Evolutionary conservation across 2,888 invertebrate genomes (phyloP), one percentile per base, ranked within the genome.

Genomic region (Eupithecia centaureata): DNA sequence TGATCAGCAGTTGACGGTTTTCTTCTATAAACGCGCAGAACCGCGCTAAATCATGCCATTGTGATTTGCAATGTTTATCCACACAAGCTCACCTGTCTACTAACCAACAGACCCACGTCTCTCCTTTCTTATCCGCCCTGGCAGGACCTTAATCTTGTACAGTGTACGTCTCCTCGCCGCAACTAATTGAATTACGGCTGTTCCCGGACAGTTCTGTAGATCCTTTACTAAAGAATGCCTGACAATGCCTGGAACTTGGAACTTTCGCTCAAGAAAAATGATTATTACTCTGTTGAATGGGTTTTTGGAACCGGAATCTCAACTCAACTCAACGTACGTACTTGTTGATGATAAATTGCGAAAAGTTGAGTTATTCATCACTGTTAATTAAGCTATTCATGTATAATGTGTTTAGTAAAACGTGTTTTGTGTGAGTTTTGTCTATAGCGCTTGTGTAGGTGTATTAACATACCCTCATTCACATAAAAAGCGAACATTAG

Each of bases 101-200:
- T 22, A 12, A 47, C 22, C 42, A 42, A 22, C 47, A 10, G 47
- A 47, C 61, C 27, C 67, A 33, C 51, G 63, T 58, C 58, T 59
- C 27, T 38, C 25, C 27, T 51, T 67, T 60, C 59, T 63, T 32
- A 62, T 52, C 67, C 51, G 30, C 61, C 47, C 63, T 42, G 63
- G 15, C 47, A 47, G 64, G 54, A 63, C 66, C 65, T 70, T 67
- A 67, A 72, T 72, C 64, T 68, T 60, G 57, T 67, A 64, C 68
- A 70, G 73, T 74, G 67, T 66, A 52, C 47, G 63, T 35, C 59
- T 60, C 58, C 51, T 42, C 62, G 65, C 68, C 61, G 67, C 65
- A 59, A 60, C 67, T 71, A 65, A 75, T 73, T 73, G 70, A 73
- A 75, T 75, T 70, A 75, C 71, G 66, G 38, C 64, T 63, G 61